These are phyloP conservation scores for Penaeus vannamei DNA, from an alignment of 1,140 invertebrate genomes.

Conservation along the genomic window DNA sequence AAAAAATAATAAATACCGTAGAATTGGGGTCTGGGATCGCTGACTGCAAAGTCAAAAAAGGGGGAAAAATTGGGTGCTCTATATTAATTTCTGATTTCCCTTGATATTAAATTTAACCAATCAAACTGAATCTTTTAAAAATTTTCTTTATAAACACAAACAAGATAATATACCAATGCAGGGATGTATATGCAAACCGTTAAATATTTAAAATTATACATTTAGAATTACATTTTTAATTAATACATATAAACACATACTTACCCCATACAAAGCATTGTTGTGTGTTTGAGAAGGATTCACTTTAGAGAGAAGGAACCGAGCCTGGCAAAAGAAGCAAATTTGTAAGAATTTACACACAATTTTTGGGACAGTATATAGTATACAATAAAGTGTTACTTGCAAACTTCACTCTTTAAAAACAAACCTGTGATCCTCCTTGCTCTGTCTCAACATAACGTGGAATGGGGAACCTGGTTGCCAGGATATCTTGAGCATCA, in stretches of 20 bases:
- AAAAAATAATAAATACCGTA: conserved; percentile 57
- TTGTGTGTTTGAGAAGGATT: conserved; percentile 99
- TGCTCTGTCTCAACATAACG: conserved; percentile 99
- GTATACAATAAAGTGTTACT: neutral
- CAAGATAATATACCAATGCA: no score
- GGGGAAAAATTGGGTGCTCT: neutral
- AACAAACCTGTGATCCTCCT: conserved; percentile 87
- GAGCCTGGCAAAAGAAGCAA: conserved; percentile 79
- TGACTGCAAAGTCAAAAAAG: conserved; percentile 50
- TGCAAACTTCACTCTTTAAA: neutral
- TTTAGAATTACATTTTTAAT: neutral
- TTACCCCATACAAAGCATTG: conserved; percentile 93
- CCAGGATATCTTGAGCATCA: conserved; percentile 97
- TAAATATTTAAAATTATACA: conserved; percentile 38
- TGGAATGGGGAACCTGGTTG: conserved; percentile 97
- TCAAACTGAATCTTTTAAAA: no score
- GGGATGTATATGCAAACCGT: neutral
- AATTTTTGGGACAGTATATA: neutral
- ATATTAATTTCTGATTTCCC: conserved; percentile 8
- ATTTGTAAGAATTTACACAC: neutral
- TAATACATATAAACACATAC: conserved; percentile 72
- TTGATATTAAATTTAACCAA: no score
- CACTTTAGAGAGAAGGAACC: conserved; percentile 98
- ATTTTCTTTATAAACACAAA: no score
- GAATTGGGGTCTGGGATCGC: conserved; percentile 60